phyloP scores from a whole-genome alignment of 2,797 vertebrate species.

The Lepidocolaptes lacrymiger region DNA sequence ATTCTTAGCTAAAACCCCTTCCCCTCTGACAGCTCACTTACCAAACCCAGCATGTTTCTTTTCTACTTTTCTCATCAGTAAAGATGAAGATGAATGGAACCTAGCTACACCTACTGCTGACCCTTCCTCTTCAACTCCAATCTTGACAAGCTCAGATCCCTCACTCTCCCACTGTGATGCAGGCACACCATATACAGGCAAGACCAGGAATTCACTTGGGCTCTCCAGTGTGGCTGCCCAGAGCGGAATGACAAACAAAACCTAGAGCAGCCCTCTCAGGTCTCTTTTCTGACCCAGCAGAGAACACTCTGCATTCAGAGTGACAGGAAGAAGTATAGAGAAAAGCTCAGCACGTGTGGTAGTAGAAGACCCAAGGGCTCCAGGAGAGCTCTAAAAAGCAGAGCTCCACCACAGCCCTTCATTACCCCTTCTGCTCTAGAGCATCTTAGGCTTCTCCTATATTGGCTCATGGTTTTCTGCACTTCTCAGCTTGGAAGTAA shows the following conservation, averaged over 20 bases:
- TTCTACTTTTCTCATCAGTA: neutral
- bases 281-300: neutral
- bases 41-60: neutral
- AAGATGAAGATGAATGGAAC: neutral
- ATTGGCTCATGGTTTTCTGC: neutral
- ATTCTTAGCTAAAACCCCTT: neutral
- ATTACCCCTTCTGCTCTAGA: neutral
- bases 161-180: accelerated
- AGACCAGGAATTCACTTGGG: neutral
- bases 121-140: neutral
- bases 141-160: neutral
- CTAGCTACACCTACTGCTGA: neutral
- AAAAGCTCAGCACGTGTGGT: neutral
- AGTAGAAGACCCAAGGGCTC: neutral
- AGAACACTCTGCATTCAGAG: neutral
- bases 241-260: neutral
- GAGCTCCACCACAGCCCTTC: neutral
- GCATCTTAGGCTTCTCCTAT: neutral
- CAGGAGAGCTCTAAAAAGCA: neutral
- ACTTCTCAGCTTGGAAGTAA: neutral
- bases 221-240: neutral
- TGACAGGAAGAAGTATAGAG: neutral
- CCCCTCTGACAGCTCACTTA: neutral
- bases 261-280: neutral
- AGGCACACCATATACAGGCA: neutral